Evolutionary conservation across 2,888 invertebrate genomes (phyloP), one percentile per base, ranked within the genome.

Genomic region (Anthoptus insignis): DNA sequence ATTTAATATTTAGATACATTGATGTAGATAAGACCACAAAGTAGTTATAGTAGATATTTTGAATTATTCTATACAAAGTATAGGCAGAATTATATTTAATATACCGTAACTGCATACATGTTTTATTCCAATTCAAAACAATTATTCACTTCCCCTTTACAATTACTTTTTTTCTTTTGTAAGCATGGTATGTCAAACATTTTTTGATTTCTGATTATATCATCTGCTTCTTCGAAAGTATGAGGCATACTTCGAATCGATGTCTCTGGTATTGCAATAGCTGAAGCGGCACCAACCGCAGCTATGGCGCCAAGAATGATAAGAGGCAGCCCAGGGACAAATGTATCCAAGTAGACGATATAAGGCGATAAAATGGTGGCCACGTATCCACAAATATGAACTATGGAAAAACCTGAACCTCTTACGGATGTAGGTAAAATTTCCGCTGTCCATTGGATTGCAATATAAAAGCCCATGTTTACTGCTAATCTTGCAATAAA

Each of bases 391-490:
- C 82, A 86, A 39, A 86, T 86, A 63, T 90, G 89, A 29, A 81
- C 76, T 14, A 86, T 73, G 2, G 87, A 82, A 14, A 81, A 70
- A 2, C 86, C 88, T 13, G 84, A 79, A 3, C 87, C 89, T 71
- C 90, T 76, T 0, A 88, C 85, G 1, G 84, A 72, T 0, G 88
- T 86, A 0, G 90, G 89, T n/a, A 90, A 69, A 50, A 88, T 68
- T 69, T 90, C 89, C 5, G 88, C 85, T 11, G 81, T 75, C 90
- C 89, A 89, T 59, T 88, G 89, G 66, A 84, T 76, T 2, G 74
- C 70, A 7, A 81, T 76, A 59, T 84, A 85, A 22, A 68, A 76
- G 1, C 81, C 74, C 78, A 89, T 88, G 58, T 89, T 89, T 0
- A 87, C 76, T 3, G 73, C 69, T 74, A 89, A 88, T 27, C 89